A percentile compares a stretch with the other conserved stretches of the same genome.
These are phyloP conservation scores for Patella depressa DNA, from an alignment of 2,888 invertebrate species.

Conservation along the genomic window DNA sequence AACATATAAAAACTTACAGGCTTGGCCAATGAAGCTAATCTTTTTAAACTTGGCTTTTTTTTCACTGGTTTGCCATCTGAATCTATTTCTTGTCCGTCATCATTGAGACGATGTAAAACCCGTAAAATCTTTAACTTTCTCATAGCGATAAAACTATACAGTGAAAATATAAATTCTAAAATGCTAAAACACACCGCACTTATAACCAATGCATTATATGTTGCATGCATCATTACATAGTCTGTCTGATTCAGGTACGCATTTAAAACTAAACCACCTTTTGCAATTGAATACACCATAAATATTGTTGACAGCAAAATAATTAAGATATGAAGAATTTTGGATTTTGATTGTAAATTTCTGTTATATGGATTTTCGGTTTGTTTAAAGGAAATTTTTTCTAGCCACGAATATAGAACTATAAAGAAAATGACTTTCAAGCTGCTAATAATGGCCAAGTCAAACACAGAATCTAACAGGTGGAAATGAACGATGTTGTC, in stretches of 20 bases:
- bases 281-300: constrained; percentile 43
- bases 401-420: constrained; percentile 48
- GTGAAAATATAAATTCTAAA: constrained; percentile 51
- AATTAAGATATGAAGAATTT: constrained; percentile 36
- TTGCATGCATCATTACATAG: constrained; percentile 56
- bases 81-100: constrained; percentile 58
- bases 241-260: constrained; percentile 42
- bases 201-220: constrained; percentile 60
- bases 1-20: constrained; percentile 50
- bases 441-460: constrained; percentile 59
- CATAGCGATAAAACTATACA: constrained; percentile 52
- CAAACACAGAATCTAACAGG: constrained; percentile 63
- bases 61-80: constrained; percentile 60
- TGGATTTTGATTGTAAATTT: constrained; percentile 29
- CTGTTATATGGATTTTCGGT: constrained; percentile 48
- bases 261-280: constrained; percentile 56
- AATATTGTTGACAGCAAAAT: constrained; percentile 38
- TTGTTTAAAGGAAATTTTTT: constrained; percentile 44
- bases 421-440: constrained; percentile 55
- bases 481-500: constrained; percentile 63
- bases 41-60: constrained; percentile 49
- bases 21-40: constrained; percentile 60
- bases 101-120: constrained; percentile 58
- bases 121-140: constrained; percentile 47
- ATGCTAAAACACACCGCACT: constrained; percentile 51